phyloP scores from a whole-genome alignment of 2,113 vertebrate species.

The Nothocercus julius region DNA sequence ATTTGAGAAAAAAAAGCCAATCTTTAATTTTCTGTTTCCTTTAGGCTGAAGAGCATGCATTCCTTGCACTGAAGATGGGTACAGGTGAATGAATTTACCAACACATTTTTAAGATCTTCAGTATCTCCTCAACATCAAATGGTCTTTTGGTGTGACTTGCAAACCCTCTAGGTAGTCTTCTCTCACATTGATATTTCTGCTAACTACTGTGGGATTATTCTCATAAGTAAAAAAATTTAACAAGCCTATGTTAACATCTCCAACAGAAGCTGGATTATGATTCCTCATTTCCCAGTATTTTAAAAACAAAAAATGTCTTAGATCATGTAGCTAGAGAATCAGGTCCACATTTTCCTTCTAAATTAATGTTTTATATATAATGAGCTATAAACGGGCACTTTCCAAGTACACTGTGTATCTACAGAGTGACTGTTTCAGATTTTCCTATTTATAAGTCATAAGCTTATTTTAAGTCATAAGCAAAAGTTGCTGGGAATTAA shows the following conservation, averaged over 20 bases:
- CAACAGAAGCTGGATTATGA: background rate
- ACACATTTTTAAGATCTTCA: background rate
- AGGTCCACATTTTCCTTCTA: background rate
- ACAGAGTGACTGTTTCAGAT: background rate
- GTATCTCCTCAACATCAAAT: background rate
- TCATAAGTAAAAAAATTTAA: background rate
- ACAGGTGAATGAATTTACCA: background rate
- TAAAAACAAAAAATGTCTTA: background rate
- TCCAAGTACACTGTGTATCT: background rate
- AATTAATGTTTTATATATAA: background rate
- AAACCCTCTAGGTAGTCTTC: background rate
- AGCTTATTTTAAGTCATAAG: background rate
- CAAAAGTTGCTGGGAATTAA: background rate
- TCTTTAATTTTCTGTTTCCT: constrained; percentile 11
- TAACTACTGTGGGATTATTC: background rate
- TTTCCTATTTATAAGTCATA: background rate
- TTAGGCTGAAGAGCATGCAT: constrained; percentile 46
- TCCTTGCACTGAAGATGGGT: background rate
- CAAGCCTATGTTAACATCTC: background rate
- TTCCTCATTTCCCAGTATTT: background rate
- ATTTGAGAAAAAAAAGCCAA: background rate
- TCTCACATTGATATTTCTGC: background rate
- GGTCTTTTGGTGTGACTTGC: background rate
- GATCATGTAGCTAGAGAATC: background rate
- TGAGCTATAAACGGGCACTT: background rate